Base-by-base conservation (phyloP, 2,113 vertebrate genomes). In the Hippocampus guttulatus region DNA sequence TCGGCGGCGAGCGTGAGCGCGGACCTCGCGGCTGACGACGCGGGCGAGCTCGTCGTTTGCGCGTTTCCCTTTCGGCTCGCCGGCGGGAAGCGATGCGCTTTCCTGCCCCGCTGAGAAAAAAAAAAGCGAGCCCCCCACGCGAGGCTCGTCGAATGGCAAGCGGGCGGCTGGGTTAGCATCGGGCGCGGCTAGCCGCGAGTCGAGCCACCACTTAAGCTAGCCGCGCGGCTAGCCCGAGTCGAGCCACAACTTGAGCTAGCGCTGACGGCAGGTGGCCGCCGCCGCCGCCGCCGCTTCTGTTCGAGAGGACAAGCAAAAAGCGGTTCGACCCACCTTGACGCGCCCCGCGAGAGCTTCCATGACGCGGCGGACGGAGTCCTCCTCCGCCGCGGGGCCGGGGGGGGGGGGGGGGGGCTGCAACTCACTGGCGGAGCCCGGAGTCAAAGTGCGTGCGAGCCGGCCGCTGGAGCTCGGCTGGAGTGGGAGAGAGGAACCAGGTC, bases 361-460 rank as follows among this genome's bases (percentile, higher is more conserved):
- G 83, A 41, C 79, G 80, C 68, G 30, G 68, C 1, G 38, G 18
- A 64, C 68, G 62, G 10, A 64, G 6, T 38, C 33, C 47, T 51
- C 27, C 25, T 6, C 10, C 43, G 41, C 10, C 43, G 41, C 30
- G 16, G 61, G 61, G 47, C 78, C 57, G 14, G 21, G 45, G n/a
- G 25, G 16, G 61, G 61, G 43, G 77, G 25, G 14, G 11, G 45
- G 63, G 40, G 25, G 69, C 64, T 11, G 57, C 9, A 21, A 41
- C 16, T 51, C 47, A 69, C 43, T 45, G 43, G 15, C 40, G 54
- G 41, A 72, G 38, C 64, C 8, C 25, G 20, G 55, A 75, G 41
- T 75, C 75, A 79, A 5, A 80, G 84, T 81, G 78, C 80, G 81
- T 78, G 65, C 74, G 85, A 73, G 82, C 85, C 88, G 81, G 80